Conservation (phyloP, 2,113 vertebrate genomes). For the Eubucco bourcierii region DNA sequence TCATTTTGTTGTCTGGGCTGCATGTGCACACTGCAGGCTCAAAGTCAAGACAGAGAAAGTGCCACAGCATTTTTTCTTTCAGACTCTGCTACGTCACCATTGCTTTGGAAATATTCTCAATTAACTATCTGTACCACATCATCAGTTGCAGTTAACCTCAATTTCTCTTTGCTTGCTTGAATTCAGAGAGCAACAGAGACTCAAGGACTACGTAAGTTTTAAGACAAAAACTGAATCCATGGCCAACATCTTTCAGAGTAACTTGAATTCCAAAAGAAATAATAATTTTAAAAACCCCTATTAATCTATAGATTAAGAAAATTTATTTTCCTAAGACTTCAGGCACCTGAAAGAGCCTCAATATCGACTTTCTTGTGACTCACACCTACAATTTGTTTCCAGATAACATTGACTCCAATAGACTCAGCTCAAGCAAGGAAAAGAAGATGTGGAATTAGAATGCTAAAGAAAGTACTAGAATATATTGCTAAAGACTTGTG, state of each 20-base stretch:
- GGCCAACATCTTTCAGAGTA: background rate
- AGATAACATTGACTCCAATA: background rate
- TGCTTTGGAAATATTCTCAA: background rate
- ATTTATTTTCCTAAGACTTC: background rate
- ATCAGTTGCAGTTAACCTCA: background rate
- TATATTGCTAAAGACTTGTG: background rate
- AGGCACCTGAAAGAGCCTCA: background rate
- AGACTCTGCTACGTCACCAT: background rate
- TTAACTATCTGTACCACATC: background rate
- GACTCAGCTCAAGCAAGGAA: background rate
- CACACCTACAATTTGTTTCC: background rate
- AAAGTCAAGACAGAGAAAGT: background rate
- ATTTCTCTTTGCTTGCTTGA: background rate
- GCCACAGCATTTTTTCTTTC: background rate
- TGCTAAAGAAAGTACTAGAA: background rate
- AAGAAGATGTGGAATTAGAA: background rate
- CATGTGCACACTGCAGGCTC: too few relatives aligned
- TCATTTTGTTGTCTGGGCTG: too few relatives aligned
- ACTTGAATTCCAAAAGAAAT: background rate
- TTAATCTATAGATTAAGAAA: background rate
- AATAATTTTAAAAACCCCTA: too few relatives aligned
- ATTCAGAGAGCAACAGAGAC: background rate
- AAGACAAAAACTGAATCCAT: background rate
- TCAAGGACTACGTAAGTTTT: background rate
- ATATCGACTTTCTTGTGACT: background rate